Evolutionary conservation across 2,888 invertebrate genomes (phyloP).

Genomic region (Dryobota labecula): DNA sequence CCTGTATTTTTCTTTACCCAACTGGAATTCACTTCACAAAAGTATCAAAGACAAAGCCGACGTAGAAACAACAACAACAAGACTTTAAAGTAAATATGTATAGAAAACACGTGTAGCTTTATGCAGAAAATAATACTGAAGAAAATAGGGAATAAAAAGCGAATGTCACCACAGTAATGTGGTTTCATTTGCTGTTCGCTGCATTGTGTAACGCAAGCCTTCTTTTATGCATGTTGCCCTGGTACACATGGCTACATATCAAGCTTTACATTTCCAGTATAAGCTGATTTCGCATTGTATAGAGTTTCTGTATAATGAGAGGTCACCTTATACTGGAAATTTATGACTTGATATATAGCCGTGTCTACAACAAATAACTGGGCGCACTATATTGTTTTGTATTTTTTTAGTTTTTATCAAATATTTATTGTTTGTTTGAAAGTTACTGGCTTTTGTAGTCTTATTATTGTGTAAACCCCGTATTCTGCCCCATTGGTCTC

Average conservation of each 20-base stretch:
- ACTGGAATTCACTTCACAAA: slow-evolving; percentile 40
- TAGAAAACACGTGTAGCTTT: slow-evolving; percentile 57
- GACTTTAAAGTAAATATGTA: slow-evolving; percentile 54
- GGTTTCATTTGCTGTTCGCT: slow-evolving; percentile 64
- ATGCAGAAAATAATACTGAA: slow-evolving; percentile 60
- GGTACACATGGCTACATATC: too few relatives aligned
- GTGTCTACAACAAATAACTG: slow-evolving; percentile 50
- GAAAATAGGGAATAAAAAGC: slow-evolving; percentile 58
- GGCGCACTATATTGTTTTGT: slow-evolving; percentile 26
- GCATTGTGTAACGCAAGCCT: slow-evolving; percentile 55
- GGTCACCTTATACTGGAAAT: too few relatives aligned
- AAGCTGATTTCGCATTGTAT: too few relatives aligned
- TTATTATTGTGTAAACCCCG: too few relatives aligned
- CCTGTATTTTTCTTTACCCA: slow-evolving; percentile 34
- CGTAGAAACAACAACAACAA: slow-evolving; percentile 54
- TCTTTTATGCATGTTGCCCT: slow-evolving; percentile 55
- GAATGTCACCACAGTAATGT: slow-evolving; percentile 62
- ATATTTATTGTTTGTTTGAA: slow-evolving; percentile 39
- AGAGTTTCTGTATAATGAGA: too few relatives aligned
- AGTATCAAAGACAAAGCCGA: slow-evolving; percentile 56
- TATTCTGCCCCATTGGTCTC: too few relatives aligned
- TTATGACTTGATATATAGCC: too few relatives aligned
- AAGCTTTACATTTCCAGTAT: too few relatives aligned
- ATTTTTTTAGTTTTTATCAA: slow-evolving; percentile 24
- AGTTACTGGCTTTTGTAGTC: slow-evolving; percentile 15